Evolutionary conservation across 2,797 vertebrate genomes (phyloP).

Genomic region (Philypnodon macrostomus): DNA sequence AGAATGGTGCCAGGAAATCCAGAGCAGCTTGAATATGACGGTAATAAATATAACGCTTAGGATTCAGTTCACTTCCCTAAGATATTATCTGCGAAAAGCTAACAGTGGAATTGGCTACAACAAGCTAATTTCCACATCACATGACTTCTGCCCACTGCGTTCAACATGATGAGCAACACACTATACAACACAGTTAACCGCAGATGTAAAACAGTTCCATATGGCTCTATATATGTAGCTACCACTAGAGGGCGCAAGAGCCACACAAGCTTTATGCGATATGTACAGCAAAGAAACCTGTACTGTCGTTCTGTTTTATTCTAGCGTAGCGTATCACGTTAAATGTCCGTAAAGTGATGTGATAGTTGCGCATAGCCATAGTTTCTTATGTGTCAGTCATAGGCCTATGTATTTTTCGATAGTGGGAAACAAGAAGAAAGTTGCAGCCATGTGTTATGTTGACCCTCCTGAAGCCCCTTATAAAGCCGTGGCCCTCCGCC

Average conservation of each 20-base stretch:
- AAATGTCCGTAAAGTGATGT: no score
- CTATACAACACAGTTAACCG: conserved; percentile 63
- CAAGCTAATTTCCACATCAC: conserved; percentile 48
- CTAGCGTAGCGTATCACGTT: no score
- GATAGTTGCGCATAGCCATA: neutral
- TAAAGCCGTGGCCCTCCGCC: conserved; percentile 44
- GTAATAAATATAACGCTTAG: conserved; percentile 53
- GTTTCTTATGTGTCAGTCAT: neutral
- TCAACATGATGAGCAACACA: conserved; percentile 62
- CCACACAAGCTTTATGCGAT: conserved; percentile 19
- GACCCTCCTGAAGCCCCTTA: conserved; percentile 28
- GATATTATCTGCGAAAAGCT: conserved; percentile 35
- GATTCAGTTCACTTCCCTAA: conserved; percentile 30
- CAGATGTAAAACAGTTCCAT: conserved; percentile 69
- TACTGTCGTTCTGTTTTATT: neutral
- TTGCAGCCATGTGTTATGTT: conserved; percentile 45
- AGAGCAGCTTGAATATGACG: conserved; percentile 61
- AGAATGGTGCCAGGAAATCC: conserved; percentile 48
- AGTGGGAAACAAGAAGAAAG: conserved; percentile 17
- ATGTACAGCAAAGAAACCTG: neutral
- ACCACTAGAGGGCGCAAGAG: conserved; percentile 80
- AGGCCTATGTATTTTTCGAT: conserved; percentile 5
- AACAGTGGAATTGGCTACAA: conserved; percentile 52
- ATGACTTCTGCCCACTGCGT: conserved; percentile 68
- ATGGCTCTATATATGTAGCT: conserved; percentile 38